Evolutionary conservation across 2,797 vertebrate species (phyloP), one percentile per base, ranked within the genome.

Genomic region (Cyprinella venusta): DNA sequence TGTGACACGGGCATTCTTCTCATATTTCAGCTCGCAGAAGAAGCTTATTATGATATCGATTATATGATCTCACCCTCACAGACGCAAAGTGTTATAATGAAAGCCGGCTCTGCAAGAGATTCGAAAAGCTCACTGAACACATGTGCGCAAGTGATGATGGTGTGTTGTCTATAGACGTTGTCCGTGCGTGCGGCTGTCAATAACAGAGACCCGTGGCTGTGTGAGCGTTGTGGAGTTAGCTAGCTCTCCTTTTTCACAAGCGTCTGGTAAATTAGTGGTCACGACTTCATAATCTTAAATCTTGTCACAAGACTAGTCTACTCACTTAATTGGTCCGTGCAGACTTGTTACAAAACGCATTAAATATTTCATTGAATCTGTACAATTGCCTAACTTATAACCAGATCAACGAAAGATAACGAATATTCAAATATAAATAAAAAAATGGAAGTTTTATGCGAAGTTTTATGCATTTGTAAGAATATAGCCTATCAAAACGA

Each of bases 241-340:
- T 33, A n/a, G n/a, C 30, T 33, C 30, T 33, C 30, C 3, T 33
- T 33, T 33, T 80, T 83, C 59, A 68, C 68, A 64, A 75, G 59
- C 69, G 59, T 75, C 75, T 86, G 68, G 36, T 68, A n/a, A n/a
- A 45, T 52, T 69, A 68, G 38, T 64, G 71, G 42, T 83, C 65
- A 74, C 42, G 54, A 87, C n/a, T 71, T n/a, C 8, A 40, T 83
- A 77, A 82, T 83, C 71, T 71, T 78, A 79, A 79, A 1, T 78
- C 79, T 78, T 77, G 63, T 82, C 80, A 87, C 83, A 87, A 79
- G 83, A 70, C 18, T 13, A 13, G 42, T 12, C 42, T 70, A 21
- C 59, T 77, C 8, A 61, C 61, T 80, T 71, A 15, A 48, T 40
- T 64, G 38, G 9, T 63, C n/a, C 13, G 4, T 52, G 61, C 19